phyloP scores from a whole-genome alignment of 1,140 invertebrate species.

The Radopholus similis region DNA sequence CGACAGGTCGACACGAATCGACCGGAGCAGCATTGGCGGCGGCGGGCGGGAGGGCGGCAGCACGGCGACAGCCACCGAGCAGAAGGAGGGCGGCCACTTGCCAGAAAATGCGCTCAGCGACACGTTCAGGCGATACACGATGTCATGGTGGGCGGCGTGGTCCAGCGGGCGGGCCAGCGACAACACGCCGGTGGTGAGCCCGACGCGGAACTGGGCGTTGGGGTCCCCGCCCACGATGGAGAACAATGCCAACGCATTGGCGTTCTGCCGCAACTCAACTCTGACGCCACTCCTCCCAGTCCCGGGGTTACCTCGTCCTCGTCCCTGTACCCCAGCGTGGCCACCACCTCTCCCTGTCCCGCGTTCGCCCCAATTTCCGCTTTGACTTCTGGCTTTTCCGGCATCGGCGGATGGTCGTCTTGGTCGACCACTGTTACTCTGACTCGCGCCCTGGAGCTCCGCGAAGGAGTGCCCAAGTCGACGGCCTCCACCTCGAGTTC shows the following conservation, averaged over 20 bases:
- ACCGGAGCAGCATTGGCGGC: background rate
- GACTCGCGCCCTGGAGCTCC: background rate
- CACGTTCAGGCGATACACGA: background rate
- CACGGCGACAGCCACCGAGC: background rate
- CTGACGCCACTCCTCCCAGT: background rate
- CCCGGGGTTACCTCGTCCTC: background rate
- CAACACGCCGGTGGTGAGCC: background rate
- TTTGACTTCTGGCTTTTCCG: background rate
- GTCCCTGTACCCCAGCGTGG: slow-evolving; percentile 1
- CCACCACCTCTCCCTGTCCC: background rate
- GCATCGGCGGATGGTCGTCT: slow-evolving; percentile 2
- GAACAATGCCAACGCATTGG: background rate
- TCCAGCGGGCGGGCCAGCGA: background rate
- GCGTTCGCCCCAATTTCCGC: background rate
- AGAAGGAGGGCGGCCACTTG: background rate
- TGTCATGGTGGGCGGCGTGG: background rate
- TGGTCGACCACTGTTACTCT: background rate
- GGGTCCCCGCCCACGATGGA: background rate
- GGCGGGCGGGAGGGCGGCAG: background rate
- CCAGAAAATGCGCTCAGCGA: background rate
- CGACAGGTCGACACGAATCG: background rate
- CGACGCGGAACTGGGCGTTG: background rate
- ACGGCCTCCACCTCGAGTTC: background rate
- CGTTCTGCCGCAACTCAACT: background rate
- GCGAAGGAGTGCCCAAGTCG: background rate